Percentiles rank a stretch among this genome's conserved stretches.
phyloP scores from a whole-genome alignment of 2,113 vertebrate species.

The Tupaia chinensis region DNA sequence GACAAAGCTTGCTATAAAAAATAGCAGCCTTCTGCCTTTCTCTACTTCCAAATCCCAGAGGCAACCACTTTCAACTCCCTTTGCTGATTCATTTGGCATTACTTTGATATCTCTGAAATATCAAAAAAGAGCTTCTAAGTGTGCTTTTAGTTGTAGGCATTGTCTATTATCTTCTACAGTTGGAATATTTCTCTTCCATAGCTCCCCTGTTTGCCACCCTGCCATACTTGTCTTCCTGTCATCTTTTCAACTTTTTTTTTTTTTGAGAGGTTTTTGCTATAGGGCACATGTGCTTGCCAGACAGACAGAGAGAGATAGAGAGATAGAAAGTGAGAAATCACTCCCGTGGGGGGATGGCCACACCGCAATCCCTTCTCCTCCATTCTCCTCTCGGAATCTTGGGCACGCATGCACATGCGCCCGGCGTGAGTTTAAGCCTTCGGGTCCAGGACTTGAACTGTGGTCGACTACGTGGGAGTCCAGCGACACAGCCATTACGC shows the following conservation, averaged over 20 bases:
- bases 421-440: too few species aligned
- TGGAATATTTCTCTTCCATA: neutral
- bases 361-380: too few species aligned
- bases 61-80: neutral
- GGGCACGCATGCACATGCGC: too few species aligned
- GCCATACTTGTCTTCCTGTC: neutral
- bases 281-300: too few species aligned
- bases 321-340: too few species aligned
- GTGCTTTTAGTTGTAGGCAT: neutral
- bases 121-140: neutral
- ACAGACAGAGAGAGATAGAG: too few species aligned
- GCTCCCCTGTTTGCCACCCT: neutral
- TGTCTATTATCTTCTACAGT: neutral
- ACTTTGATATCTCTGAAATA: neutral
- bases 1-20: neutral
- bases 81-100: neutral
- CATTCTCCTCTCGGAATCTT: too few species aligned
- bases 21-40: neutral
- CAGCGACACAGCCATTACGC: too few species aligned
- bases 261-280: too few species aligned
- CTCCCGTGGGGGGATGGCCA: too few species aligned
- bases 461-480: too few species aligned
- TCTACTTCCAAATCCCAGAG: neutral
- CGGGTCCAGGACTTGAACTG: too few species aligned
- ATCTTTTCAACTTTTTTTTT: neutral